Conservation (phyloP, 2,113 vertebrate genomes). For the Bubo bubo region DNA sequence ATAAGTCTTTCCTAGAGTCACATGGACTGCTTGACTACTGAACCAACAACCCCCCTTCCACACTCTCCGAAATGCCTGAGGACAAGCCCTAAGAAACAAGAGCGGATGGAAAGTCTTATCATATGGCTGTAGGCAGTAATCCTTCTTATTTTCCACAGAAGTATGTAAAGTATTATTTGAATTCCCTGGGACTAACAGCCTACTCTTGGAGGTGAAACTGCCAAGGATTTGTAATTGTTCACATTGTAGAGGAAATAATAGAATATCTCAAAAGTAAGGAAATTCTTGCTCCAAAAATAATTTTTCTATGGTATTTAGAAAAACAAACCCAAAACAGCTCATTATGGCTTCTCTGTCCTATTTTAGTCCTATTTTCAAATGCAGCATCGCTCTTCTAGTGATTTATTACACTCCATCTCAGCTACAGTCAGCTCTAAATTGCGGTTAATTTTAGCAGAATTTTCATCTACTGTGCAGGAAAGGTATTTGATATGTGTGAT, state of each 20-base stretch:
- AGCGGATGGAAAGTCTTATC: conserved; percentile 52
- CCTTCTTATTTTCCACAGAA: conserved; percentile 64
- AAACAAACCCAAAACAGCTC: conserved; percentile 53
- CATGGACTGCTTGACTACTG: neutral
- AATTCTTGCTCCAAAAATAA: conserved; percentile 50
- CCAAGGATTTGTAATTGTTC: conserved; percentile 54
- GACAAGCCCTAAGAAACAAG: conserved; percentile 51
- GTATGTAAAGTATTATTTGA: conserved; percentile 71
- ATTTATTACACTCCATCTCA: conserved; percentile 33
- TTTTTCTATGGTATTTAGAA: conserved; percentile 59
- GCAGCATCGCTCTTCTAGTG: conserved; percentile 22
- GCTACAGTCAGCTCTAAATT: conserved; percentile 38
- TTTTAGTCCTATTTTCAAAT: conserved; percentile 53
- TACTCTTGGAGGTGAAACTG: conserved; percentile 34
- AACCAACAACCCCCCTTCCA: neutral
- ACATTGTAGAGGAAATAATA: conserved; percentile 51
- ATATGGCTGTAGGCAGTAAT: conserved; percentile 69
- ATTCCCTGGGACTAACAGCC: conserved; percentile 69
- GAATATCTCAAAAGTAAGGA: conserved; percentile 20
- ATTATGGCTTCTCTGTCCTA: conserved; percentile 46
- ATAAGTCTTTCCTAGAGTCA: conserved; percentile 15
- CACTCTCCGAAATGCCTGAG: neutral
- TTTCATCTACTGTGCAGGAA: conserved; percentile 28
- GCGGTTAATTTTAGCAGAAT: conserved; percentile 52
- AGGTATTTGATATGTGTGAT: neutral